A percentile compares a stretch with the other conserved stretches of the same genome.
phyloP scores from a whole-genome alignment of 2,888 invertebrate genomes.

The Torymus auratus region DNA sequence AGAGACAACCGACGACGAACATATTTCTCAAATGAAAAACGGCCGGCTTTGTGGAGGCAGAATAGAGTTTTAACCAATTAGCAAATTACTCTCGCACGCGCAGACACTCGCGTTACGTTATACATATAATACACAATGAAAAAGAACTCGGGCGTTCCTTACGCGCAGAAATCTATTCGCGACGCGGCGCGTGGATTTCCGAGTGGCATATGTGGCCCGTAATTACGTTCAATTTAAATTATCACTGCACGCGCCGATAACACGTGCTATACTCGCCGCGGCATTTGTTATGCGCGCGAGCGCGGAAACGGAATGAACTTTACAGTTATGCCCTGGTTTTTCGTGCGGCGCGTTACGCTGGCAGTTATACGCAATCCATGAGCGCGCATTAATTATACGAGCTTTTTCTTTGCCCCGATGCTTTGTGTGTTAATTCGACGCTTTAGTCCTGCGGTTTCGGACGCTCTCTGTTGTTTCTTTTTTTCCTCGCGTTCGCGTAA shows the following conservation, averaged over 20 bases:
- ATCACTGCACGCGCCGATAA: conserved; percentile 14
- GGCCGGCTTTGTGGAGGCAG: too few species aligned
- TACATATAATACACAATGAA: too few species aligned
- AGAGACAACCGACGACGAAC: too few species aligned
- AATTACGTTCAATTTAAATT: conserved; percentile 31
- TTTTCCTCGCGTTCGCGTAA: background rate
- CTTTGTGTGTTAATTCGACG: conserved; percentile 23
- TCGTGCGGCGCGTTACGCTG: conserved; percentile 3
- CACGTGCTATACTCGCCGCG: conserved; percentile 12
- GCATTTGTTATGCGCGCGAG: conserved; percentile 37
- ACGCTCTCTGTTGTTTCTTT: background rate
- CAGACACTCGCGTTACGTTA: too few species aligned
- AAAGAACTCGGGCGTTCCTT: too few species aligned
- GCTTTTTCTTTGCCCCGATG: background rate
- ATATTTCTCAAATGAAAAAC: too few species aligned
- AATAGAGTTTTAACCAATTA: too few species aligned
- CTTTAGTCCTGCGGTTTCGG: too few species aligned
- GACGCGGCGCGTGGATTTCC: background rate
- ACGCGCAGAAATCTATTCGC: too few species aligned
- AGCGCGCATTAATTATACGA: conserved; percentile 26
- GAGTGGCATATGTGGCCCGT: background rate
- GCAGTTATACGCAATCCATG: background rate
- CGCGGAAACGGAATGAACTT: conserved; percentile 43
- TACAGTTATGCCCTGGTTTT: conserved; percentile 51
- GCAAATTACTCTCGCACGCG: too few species aligned